Evolutionary conservation across 2,797 vertebrate genomes (phyloP), one percentile per base, ranked within the genome.

Genomic region (Propithecus perrieri): DNA sequence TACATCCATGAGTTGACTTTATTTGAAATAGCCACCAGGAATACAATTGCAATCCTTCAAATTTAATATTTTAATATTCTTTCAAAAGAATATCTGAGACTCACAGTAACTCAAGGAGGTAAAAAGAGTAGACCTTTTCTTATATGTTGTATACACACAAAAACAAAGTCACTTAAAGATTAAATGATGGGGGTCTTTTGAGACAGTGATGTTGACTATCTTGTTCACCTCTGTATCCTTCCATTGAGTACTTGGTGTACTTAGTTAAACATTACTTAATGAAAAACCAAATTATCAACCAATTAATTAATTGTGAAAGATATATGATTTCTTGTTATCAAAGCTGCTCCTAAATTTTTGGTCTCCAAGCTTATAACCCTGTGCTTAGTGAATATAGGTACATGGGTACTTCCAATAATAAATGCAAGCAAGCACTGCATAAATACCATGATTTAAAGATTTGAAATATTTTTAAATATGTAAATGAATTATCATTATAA

Each of bases 61-160:
- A 59, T 35, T 80, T 69, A 85, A 79, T 63, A 71, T 46, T 78
- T 91, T 91, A 53, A 57, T 72, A 46, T 50, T 84, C 48, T 84
- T 95, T n/a, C 71, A n/a, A 50, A 83, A 89, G 30, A 93, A 59
- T 85, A 71, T 53, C 18, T 76, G 26, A 92, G 50, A 94, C n/a
- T 53, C 17, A 43, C 0, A 13, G 0, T 38, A 74, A 85, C 17
- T 72, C 14, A 71, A 78, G 18, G 35, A 85, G 8, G 10, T 20
- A 83, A 92, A 38, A 80, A 67, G 18, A 30, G 5, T 26, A 92
- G 28, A n/a, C 38, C 0, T 80, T 81, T 81, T 75, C 38, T 48
- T 2, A 15, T 67, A n/a, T 90, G 30, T 38, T 92, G 26, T 26
- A 20, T 48, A 65, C 33, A 59, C 4, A 41, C 65, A 83, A 35